Evolutionary conservation across 2,113 vertebrate species (phyloP).

Genomic region (Phrynosoma platyrhinos): DNA sequence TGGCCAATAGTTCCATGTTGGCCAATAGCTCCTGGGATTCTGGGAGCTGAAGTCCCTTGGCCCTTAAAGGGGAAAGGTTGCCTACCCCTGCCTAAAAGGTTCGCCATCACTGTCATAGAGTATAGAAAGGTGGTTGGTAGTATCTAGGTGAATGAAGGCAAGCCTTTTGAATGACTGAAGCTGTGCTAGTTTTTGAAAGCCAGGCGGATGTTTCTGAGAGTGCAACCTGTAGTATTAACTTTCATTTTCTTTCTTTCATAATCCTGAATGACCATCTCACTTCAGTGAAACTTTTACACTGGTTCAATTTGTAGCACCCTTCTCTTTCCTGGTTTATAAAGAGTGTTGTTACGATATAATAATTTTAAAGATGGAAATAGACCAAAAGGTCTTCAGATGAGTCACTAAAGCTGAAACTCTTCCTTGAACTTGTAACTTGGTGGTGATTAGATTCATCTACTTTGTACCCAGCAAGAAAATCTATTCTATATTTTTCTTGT

Average conservation of each 20-base stretch:
- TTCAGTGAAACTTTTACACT: neutral
- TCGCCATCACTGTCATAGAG: neutral
- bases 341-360: neutral
- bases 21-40: too few species aligned
- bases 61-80: too few species aligned
- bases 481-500: constrained; percentile 50
- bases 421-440: constrained; percentile 35
- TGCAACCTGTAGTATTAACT: neutral
- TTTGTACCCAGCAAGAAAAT: constrained; percentile 36
- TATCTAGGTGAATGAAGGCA: neutral
- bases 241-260: neutral
- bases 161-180: neutral
- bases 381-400: neutral
- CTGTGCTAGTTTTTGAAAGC: neutral
- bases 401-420: constrained; percentile 11
- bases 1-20: too few species aligned
- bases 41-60: too few species aligned
- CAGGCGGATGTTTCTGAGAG: too few species aligned
- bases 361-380: neutral
- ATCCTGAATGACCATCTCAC: too few species aligned
- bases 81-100: too few species aligned
- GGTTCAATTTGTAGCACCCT: neutral
- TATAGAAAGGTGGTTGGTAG: neutral
- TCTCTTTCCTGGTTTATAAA: neutral
- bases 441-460: constrained; percentile 8